Evolutionary conservation across 2,113 vertebrate genomes (phyloP), one percentile per base, ranked within the genome.

Genomic region (Copsychus sechellarum): DNA sequence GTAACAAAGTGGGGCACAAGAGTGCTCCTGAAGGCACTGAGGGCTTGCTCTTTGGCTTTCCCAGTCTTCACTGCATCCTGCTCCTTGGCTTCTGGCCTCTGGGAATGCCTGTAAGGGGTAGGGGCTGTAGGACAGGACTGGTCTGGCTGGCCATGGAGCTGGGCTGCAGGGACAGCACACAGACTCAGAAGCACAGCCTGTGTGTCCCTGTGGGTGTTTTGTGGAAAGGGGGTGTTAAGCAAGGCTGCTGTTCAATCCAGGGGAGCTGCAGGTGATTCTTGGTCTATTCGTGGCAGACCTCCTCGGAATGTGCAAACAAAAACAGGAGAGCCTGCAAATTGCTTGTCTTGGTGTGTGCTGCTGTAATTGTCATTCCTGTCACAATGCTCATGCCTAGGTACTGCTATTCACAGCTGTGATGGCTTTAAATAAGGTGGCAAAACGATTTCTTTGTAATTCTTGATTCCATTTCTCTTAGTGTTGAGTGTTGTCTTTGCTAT

Each of bases 361-460:
- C 64, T 86, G 33, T 38, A 76, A 64, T 86, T 73, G 81, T 76
- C 61, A 42, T 81, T 70, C 62, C 42, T 73, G 64, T 81, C 65
- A 47, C 11, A 21, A 48, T 70, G 12, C 53, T 40, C 6, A 1
- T 90, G 65, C 48, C 74, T 42, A 48, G 80, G 62, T 74, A 89
- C 64, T 72, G 77, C 72, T 94, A 38, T 88, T 95, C 74, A 62
- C 76, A 54, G 6, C 42, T 77, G 18, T 29, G 67, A 78, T 79
- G 74, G 79, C 82, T 94, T 83, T 95, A 78, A 92, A 77, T 83
- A 62, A 60, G 67, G 43, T 81, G 64, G 33, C 70, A 81, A 92
- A 93, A 65, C 0, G 6, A 70, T 70, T 92, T 84, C 60, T 86
- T 54, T 82, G 34, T 89, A 78, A 60, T 66, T 73, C 79, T 72